phyloP scores from a whole-genome alignment of 2,888 invertebrate species.

The Nasonia oneida region DNA sequence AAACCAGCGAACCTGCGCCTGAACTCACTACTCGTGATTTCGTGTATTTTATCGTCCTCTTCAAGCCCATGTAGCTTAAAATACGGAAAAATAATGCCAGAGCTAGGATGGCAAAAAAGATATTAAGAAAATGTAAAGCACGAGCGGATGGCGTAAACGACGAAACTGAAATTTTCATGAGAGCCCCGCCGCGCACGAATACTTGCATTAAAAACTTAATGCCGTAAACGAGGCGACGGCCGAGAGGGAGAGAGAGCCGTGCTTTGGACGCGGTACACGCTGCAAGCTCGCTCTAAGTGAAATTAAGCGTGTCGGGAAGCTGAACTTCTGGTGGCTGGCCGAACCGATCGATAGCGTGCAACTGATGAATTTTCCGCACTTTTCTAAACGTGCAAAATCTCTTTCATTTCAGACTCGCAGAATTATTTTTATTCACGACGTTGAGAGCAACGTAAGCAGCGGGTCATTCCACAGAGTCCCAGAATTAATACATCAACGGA shows the following conservation, averaged over 20 bases:
- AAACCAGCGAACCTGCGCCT: no score
- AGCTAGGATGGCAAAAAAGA: no score
- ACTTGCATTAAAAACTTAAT: constrained; percentile 30
- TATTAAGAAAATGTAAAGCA: neutral
- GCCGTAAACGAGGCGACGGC: constrained; percentile 7
- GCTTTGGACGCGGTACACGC: neutral
- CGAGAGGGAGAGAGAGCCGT: neutral
- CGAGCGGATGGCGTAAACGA: neutral
- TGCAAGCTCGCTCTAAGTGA: neutral
- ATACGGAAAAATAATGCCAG: no score
- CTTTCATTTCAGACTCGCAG: no score
- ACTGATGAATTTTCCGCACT: neutral
- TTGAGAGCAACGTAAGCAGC: no score
- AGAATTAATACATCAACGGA: neutral
- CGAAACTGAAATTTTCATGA: constrained; percentile 14
- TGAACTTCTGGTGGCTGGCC: neutral
- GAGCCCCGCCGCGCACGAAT: neutral
- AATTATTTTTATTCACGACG: no score
- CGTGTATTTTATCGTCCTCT: no score
- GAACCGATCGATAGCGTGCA: neutral
- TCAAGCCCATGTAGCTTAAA: no score
- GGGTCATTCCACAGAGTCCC: neutral
- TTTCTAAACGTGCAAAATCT: no score
- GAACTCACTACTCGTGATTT: no score
- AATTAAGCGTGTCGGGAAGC: constrained; percentile 10